These are phyloP conservation scores for Formica exsecta DNA, from an alignment of 1,140 invertebrate species.

Conservation along the genomic window DNA sequence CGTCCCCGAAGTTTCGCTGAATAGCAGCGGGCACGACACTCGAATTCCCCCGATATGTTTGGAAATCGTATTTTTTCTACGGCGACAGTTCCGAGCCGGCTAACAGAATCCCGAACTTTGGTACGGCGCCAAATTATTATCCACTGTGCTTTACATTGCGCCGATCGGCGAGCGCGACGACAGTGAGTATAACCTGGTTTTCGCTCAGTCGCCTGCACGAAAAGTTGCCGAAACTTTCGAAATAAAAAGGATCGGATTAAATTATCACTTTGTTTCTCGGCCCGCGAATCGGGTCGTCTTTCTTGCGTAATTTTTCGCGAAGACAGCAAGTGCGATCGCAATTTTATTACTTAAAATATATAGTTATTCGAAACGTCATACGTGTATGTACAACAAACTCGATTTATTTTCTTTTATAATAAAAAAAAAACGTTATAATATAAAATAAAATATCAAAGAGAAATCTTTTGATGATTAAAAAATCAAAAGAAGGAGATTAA, in stretches of 20 bases:
- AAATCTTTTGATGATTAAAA: not conserved
- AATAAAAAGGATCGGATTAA: slow-evolving; percentile 57
- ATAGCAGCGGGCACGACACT: slow-evolving; percentile 53
- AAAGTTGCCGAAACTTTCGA: slow-evolving; percentile 67
- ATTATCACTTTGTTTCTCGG: slow-evolving; percentile 54
- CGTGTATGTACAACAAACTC: not conserved
- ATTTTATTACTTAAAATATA: slow-evolving; percentile 12
- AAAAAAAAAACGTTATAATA: not conserved
- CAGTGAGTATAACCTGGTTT: slow-evolving; percentile 66
- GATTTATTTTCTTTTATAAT: not conserved
- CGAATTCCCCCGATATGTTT: slow-evolving; percentile 69
- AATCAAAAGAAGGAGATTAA: not conserved
- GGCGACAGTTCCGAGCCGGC: slow-evolving; percentile 66
- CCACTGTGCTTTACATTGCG: slow-evolving; percentile 73
- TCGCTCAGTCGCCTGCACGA: slow-evolving; percentile 51
- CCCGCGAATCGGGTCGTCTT: slow-evolving; percentile 11
- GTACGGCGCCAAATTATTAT: slow-evolving; percentile 79
- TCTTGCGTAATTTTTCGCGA: slow-evolving; percentile 31
- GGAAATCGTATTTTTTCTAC: slow-evolving; percentile 76
- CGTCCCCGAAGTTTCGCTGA: slow-evolving; percentile 61
- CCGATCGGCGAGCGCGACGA: slow-evolving; percentile 57
- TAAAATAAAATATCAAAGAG: not conserved
- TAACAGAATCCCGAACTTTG: slow-evolving; percentile 79
- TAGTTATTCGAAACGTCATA: not conserved
- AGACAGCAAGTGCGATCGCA: slow-evolving; percentile 5